These are phyloP conservation scores for Synanthedon tipuliformis DNA, from an alignment of 2,888 invertebrate species.

Conservation along the genomic window DNA sequence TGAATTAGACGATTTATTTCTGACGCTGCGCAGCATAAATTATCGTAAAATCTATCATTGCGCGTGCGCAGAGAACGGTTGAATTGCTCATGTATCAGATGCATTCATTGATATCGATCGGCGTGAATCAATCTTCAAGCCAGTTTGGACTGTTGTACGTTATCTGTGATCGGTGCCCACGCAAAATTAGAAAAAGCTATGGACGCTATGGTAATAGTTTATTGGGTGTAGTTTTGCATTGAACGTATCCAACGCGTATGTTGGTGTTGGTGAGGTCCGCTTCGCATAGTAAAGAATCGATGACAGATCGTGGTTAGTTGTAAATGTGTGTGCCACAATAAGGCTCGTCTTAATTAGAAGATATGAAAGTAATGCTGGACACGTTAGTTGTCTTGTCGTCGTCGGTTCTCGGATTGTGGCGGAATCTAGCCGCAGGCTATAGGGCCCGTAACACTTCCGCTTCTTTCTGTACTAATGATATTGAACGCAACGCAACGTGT, in stretches of 20 bases:
- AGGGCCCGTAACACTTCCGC: constrained; percentile 25
- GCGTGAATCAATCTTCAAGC: constrained; percentile 61
- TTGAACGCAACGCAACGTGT: constrained; percentile 47
- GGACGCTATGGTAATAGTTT: not conserved
- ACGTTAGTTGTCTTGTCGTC: constrained; percentile 18
- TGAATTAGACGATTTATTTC: constrained; percentile 43
- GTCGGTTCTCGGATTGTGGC: constrained; percentile 25
- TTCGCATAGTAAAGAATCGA: not conserved
- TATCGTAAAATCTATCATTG: constrained; percentile 31
- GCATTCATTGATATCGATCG: constrained; percentile 41
- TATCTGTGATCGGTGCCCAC: constrained; percentile 53
- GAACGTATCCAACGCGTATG: not conserved
- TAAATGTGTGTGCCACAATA: constrained; percentile 24
- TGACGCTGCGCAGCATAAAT: constrained; percentile 38
- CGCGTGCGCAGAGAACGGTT: constrained; percentile 35
- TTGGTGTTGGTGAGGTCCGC: not conserved
- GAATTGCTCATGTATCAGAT: constrained; percentile 48
- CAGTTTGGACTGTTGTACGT: constrained; percentile 39
- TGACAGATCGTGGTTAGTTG: not conserved
- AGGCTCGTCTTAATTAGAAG: constrained; percentile 42
- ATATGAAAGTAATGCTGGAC: constrained; percentile 27
- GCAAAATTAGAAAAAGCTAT: constrained; percentile 14
- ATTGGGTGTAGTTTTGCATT: not conserved
- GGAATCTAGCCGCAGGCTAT: constrained; percentile 28
- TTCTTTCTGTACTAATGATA: constrained; percentile 50